phyloP scores from a whole-genome alignment of 2,797 vertebrate genomes.

The Dryobates pubescens region DNA sequence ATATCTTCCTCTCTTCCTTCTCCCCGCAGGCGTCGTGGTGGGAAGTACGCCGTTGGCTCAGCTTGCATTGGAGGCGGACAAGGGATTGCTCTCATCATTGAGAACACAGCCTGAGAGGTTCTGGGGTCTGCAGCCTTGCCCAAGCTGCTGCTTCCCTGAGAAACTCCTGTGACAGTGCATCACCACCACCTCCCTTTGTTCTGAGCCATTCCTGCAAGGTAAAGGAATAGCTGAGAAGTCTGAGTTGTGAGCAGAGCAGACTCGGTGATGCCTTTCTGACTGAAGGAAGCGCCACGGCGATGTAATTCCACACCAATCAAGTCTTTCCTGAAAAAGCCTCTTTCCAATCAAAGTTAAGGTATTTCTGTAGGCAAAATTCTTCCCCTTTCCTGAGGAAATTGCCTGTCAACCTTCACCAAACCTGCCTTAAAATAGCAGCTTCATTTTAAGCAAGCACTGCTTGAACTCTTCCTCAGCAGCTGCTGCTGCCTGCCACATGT shows the following conservation, averaged over 20 bases:
- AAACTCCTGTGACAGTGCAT: background rate
- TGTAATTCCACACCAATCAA: background rate
- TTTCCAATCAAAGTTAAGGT: background rate
- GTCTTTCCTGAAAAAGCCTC: background rate
- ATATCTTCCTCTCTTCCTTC: background rate
- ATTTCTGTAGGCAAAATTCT: conserved; percentile 4
- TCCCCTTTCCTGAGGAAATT: conserved; percentile 19
- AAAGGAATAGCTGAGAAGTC: background rate
- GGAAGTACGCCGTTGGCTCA: conserved; percentile 91
- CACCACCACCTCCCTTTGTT: background rate
- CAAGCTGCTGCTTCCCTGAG: background rate
- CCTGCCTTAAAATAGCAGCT: conserved; percentile 43
- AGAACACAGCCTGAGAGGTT: conserved; percentile 78
- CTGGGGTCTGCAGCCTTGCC: background rate
- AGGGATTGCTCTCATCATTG: conserved; percentile 91
- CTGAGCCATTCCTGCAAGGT: background rate
- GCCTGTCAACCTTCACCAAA: conserved; percentile 8
- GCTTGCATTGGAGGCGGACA: conserved; percentile 98
- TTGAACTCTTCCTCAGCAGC: background rate
- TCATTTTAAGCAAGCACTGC: background rate
- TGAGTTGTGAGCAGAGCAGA: background rate
- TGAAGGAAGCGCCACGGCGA: background rate
- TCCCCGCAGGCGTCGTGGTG: conserved; percentile 85
- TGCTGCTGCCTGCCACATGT: background rate
- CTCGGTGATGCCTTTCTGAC: background rate